Conservation (phyloP, 2,888 invertebrate genomes). For the Odontomyia ornata region DNA sequence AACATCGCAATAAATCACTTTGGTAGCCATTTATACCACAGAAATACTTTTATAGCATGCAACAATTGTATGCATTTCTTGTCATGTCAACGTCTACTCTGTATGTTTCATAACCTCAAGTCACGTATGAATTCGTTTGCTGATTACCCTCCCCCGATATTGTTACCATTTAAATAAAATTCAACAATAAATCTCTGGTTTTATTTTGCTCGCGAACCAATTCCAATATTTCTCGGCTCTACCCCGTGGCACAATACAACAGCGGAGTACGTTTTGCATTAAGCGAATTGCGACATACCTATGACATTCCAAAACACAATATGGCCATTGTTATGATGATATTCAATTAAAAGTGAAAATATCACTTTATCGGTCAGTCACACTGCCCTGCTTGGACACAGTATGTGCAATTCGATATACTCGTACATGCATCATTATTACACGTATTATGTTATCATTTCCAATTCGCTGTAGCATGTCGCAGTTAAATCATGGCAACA, state of each 20-base stretch:
- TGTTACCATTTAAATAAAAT: not conserved
- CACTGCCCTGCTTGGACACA: not conserved
- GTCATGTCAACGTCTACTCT: too few relatives aligned
- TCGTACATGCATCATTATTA: not conserved
- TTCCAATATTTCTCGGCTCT: not conserved
- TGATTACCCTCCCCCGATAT: not conserved
- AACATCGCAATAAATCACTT: too few relatives aligned
- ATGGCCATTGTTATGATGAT: slow-evolving; percentile 40
- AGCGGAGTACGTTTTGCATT: not conserved
- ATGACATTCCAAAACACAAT: slow-evolving; percentile 32
- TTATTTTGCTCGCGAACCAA: slow-evolving; percentile 14
- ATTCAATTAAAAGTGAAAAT: slow-evolving; percentile 41
- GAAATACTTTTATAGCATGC: too few relatives aligned
- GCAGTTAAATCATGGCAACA: not conserved
- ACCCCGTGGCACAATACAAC: not conserved
- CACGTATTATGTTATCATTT: slow-evolving; percentile 2
- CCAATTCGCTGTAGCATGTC: not conserved
- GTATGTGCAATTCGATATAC: not conserved
- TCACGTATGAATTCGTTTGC: too few relatives aligned
- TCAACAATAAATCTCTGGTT: not conserved
- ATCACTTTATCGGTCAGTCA: slow-evolving; percentile 42
- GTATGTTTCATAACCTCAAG: too few relatives aligned
- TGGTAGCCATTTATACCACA: too few relatives aligned
- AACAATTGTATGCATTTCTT: too few relatives aligned
- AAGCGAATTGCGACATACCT: slow-evolving; percentile 18